Evolutionary conservation across 2,113 vertebrate species (phyloP), one percentile per base, ranked within the genome.

Genomic region (Amblyopsis rosae): DNA sequence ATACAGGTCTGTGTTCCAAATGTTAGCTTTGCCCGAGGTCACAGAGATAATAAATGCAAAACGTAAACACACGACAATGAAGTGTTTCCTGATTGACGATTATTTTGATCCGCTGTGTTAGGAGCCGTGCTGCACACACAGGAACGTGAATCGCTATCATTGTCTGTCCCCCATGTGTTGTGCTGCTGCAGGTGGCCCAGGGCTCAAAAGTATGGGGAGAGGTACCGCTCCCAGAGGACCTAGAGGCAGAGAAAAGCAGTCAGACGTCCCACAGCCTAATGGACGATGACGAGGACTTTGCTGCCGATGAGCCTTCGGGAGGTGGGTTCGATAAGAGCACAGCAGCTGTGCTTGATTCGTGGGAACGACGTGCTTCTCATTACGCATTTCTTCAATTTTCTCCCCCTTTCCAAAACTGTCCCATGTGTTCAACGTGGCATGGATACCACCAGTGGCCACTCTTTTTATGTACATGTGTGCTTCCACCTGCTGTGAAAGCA

Each of bases 171-270:
- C 7, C 56, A 33, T 45, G 61, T 45, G 45, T 63, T 62, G 53
- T 73, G 13, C 56, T 10, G 61, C 58, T 70, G 46, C 82, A 94
- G 93, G 90, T 93, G 84, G 86, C 80, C 33, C 73, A 82, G 65
- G 82, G 89, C 73, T 94, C 93, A 49, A 93, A 93, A 87, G 93
- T 93, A 70, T 94, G 89, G 93, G 90, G 86, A 47, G 93, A 93
- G 77, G 90, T 93, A 13, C 86, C 90, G 3, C 48, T 91, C 61
- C 91, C 92, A 7, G 91, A 93, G 69, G 92, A 94, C 80, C 65
- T 92, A 69, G 91, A 93, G 47, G 81, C 84, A 1, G 77, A 86
- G 61, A 87, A 77, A 17, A 72, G 69, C 6, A 66, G 78, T 33
- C 62, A n/a, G 62, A 72, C 67, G 11, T 76, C 82, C 9, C 82